Evolutionary conservation across 2,113 vertebrate species (phyloP), one percentile per base, ranked within the genome.

Genomic region (Urocynchramus pylzowi): DNA sequence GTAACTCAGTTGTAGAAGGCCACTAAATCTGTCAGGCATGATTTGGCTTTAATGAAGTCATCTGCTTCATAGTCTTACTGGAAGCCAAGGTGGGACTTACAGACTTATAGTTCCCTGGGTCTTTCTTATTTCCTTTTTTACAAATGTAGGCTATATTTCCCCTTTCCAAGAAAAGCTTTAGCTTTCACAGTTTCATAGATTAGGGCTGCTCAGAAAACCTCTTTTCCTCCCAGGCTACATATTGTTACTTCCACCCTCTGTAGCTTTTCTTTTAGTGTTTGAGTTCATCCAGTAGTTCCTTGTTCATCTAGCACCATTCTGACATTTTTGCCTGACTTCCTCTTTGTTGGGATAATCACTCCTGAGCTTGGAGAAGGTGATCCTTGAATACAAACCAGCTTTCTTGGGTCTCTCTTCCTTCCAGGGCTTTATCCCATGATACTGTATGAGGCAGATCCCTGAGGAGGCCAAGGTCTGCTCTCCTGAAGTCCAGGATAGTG

Each of bases 181-280:
- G 9, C 22, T 80, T 65, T 57, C 50, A 19, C 15, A 37, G 22
- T 57, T 57, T 44, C 22, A 44, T 33, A 28, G 18, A 23, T 44
- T 65, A 50, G 6, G 10, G 18, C 44, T 5, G 1, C 27, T 50
- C 45, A 64, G 50, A 44, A 56, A 44, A 65, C 9, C 10, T 41
- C 9, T 16, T 69, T 53, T 57, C 37, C 7, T 37, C 5, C 17
- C 11, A 10, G 27, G 26, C 18, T 42, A 10, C 5, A 2, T 15
- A 11, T 68, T 0, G 0, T 64, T 64, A 50, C 11, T 50, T 64
- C 42, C 5, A 31, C 15, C 11, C 3, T 31, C 42, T 57, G 5
- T 80, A 73, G 21, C 26, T 4, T 33, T 73, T 56, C 11, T 16
- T 73, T 50, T 23, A 33, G 15, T 41, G 13, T 50, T 80, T 56